Percentiles rank a stretch among this genome's conserved stretches.
These are phyloP conservation scores for Tachina grossa DNA, from an alignment of 2,888 invertebrate species.

Conservation along the genomic window DNA sequence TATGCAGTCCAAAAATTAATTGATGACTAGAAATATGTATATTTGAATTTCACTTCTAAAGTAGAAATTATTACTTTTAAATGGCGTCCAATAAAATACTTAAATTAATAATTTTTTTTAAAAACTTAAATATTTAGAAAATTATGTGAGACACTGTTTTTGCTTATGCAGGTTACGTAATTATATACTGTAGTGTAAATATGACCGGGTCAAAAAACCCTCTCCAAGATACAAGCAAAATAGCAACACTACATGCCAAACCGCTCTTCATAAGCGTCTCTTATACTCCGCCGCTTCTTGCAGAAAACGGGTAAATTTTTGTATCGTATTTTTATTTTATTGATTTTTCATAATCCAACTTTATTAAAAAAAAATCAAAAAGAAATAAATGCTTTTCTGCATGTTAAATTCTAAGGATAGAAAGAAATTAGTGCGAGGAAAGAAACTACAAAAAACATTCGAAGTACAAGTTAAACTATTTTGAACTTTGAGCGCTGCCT, in stretches of 20 bases:
- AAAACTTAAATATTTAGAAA: background rate
- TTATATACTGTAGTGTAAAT: slow-evolving; percentile 63
- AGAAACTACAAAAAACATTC: background rate
- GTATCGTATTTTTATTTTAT: slow-evolving; percentile 32
- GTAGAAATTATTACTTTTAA: too few species aligned
- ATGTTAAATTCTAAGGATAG: background rate
- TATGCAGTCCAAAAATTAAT: too few species aligned
- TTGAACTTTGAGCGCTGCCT: background rate
- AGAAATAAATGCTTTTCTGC: background rate
- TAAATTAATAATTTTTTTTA: too few species aligned
- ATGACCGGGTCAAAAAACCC: slow-evolving; percentile 70
- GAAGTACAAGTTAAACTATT: background rate
- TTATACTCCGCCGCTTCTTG: slow-evolving; percentile 5
- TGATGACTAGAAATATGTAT: too few species aligned
- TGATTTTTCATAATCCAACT: slow-evolving; percentile 61
- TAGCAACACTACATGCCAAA: slow-evolving; percentile 20
- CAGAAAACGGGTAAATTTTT: background rate
- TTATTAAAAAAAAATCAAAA: background rate
- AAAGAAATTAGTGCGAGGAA: background rate
- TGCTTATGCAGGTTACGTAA: slow-evolving; percentile 59
- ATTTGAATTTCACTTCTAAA: too few species aligned
- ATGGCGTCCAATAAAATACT: too few species aligned
- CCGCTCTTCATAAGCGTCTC: slow-evolving; percentile 22
- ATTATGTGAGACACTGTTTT: background rate
- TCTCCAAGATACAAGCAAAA: slow-evolving; percentile 16